These are phyloP conservation scores for Eristalinus aeneus DNA, from an alignment of 2,888 invertebrate species.

Conservation along the genomic window DNA sequence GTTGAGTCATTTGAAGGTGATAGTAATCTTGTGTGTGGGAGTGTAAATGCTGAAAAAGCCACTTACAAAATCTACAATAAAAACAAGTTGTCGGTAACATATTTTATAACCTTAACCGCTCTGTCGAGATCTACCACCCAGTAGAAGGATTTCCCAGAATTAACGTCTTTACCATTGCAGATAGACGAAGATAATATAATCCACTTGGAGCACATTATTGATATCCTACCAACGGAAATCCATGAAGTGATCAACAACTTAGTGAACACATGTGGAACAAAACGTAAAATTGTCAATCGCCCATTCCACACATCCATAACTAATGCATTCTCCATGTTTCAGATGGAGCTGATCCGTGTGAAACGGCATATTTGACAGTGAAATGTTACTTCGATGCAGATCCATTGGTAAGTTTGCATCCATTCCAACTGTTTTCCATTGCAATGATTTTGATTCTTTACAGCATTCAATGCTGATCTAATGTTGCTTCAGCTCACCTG, in stretches of 20 bases:
- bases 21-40: no score
- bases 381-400: conserved; percentile 77
- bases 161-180: conserved; percentile 67
- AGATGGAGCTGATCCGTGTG: conserved; percentile 78
- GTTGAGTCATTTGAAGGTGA: no score
- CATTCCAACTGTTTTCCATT: not conserved
- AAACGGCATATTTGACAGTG: conserved; percentile 76
- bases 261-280: conserved; percentile 74
- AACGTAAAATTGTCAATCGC: conserved; percentile 72
- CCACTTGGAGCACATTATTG: conserved; percentile 76
- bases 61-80: no score
- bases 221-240: conserved; percentile 76
- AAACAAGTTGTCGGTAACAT: not conserved
- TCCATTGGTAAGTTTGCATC: conserved; percentile 64
- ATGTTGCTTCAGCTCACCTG: conserved; percentile 74
- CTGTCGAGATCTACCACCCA: no score
- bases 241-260: conserved; percentile 73
- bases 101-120: no score
- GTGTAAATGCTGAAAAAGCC: no score
- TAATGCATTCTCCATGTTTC: not conserved
- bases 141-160: not conserved
- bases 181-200: conserved; percentile 75
- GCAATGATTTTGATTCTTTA: not conserved
- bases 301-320: not conserved
- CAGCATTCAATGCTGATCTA: conserved; percentile 65